Base-by-base conservation (phyloP, 1,140 invertebrate genomes). In the Drosophila cardini region DNA sequence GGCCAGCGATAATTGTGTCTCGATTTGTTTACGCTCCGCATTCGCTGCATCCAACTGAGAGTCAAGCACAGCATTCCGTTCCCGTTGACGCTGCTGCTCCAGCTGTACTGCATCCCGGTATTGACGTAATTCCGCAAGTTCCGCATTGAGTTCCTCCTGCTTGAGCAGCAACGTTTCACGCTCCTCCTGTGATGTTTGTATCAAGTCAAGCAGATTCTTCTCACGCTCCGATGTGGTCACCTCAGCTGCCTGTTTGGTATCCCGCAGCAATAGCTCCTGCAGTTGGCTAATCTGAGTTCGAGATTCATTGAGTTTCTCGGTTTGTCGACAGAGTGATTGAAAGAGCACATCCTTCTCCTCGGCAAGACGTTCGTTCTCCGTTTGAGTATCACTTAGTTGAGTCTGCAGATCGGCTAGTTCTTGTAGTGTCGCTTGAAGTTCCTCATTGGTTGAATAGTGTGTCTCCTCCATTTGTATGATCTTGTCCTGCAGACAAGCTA, bases 361-460 rank as follows among this genome's bases (percentile, higher is more conserved):
- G 34, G 95, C 94, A 13, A 98, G 93, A 67, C 96, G 94, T 79
- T 98, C 96, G 92, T 98, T 98, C 90, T 98, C 97, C 3, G 95
- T 94, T 91, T 98, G 97, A 2, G 98, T 94, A 85, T 98, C 97
- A 7, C 95, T 95, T 56, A 98, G 93, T 92, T 97, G 97, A 21
- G 95, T 94, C 92, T 96, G 97, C 34, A 98, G 93, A 92, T 98
- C 98, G 36, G 96, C 96, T 58, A 98, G 93, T 93, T 98, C 98
- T 80, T 98, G 97, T 43, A 98, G 93, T 0, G 98, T 98, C 0
- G 98, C 98, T 93, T 98, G 97, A 0, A 99, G 93, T 92, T 99
- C 98, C 93, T 99, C 98, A 91, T 97, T 98, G n/a, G 98, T 98
- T 53, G 96, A 96, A 78, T 93, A 94, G 90, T 93, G 93, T 2